Percentiles rank a stretch among this genome's conserved stretches.
These are phyloP conservation scores for Neopelma chrysocephalum DNA, from an alignment of 2,797 vertebrate genomes.

Conservation along the genomic window DNA sequence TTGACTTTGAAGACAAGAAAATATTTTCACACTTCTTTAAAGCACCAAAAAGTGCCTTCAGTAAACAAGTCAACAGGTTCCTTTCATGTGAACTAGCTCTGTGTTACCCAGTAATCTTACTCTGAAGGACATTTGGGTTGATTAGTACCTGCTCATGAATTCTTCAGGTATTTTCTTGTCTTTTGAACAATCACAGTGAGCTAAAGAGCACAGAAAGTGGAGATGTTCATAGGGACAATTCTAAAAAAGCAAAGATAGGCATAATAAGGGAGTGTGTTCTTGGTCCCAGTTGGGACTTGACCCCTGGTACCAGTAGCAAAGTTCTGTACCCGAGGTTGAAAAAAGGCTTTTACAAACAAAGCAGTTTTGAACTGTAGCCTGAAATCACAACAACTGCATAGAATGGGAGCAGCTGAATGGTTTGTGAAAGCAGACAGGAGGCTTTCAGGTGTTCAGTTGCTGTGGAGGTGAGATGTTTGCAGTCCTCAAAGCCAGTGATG, in stretches of 20 bases:
- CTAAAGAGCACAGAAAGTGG: neutral
- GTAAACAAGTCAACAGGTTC: conserved; percentile 9
- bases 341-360: neutral
- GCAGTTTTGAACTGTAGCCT: neutral
- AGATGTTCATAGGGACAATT: neutral
- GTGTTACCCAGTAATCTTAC: neutral
- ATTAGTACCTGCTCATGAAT: conserved; percentile 2
- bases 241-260: neutral
- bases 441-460: neutral
- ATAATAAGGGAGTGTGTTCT: neutral
- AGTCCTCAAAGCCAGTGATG: neutral
- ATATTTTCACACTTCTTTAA: conserved; percentile 12
- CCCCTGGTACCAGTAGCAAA: neutral
- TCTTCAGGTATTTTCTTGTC: conserved; percentile 11
- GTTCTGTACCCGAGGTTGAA: neutral
- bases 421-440: neutral
- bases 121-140: neutral
- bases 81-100: neutral
- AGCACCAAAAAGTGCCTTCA: conserved; percentile 31
- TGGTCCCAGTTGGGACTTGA: neutral
- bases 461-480: neutral
- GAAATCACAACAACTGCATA: neutral
- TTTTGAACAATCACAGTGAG: neutral
- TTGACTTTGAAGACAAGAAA: conserved; percentile 64
- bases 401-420: neutral